Evolutionary conservation across 2,888 invertebrate species (phyloP).

Genomic region (Petrolisthes cinctipes): DNA sequence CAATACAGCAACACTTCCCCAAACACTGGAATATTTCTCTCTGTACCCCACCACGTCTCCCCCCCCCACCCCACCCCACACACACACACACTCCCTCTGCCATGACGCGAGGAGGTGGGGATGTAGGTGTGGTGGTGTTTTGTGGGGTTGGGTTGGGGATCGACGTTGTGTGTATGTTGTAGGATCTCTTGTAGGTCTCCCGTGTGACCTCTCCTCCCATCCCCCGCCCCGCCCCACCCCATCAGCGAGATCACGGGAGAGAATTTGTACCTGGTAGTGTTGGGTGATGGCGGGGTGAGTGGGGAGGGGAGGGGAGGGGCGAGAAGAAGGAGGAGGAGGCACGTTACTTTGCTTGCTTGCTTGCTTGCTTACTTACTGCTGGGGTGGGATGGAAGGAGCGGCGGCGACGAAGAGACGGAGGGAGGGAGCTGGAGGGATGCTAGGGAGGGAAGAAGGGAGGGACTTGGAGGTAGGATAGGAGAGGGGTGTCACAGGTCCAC

Average conservation of each 20-base stretch:
- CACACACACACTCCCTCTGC: too few relatives aligned
- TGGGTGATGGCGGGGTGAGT: background rate
- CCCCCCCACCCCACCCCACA: too few relatives aligned
- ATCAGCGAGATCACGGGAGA: slow-evolving; percentile 55
- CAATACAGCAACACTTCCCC: too few relatives aligned
- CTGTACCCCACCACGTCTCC: too few relatives aligned
- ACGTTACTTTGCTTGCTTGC: slow-evolving; percentile 6
- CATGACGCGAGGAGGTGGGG: too few relatives aligned
- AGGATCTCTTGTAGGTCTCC: too few relatives aligned
- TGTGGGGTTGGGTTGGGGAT: too few relatives aligned
- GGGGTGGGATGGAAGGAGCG: background rate
- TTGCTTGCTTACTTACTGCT: background rate
- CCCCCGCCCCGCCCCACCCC: slow-evolving; percentile 8
- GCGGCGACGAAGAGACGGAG: slow-evolving; percentile 3
- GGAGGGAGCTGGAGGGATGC: background rate
- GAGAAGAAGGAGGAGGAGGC: slow-evolving; percentile 27
- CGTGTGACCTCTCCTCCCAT: slow-evolving; percentile 13
- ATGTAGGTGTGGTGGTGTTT: too few relatives aligned
- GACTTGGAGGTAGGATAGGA: slow-evolving; percentile 16
- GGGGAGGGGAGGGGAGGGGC: slow-evolving; percentile 13
- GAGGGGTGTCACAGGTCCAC: slow-evolving; percentile 35
- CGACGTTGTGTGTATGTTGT: too few relatives aligned
- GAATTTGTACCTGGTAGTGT: slow-evolving; percentile 55
- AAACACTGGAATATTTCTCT: too few relatives aligned
- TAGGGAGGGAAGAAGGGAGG: slow-evolving; percentile 13